Conservation (phyloP, 2,888 invertebrate genomes). For the Aphodius granarius region DNA sequence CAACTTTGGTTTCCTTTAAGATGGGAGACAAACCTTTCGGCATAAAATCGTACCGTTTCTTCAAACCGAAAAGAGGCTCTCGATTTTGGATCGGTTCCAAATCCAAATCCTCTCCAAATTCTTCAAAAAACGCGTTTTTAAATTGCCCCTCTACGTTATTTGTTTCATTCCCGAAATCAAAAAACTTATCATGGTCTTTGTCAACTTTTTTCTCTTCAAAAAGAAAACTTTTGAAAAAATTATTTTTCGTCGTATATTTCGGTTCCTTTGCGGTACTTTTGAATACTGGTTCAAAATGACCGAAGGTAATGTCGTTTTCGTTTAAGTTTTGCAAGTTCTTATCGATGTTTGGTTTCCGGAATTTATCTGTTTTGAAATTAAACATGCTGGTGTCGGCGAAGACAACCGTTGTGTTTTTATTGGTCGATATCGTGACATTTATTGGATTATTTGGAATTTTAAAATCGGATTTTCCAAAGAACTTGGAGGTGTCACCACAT, state of each 20-base stretch:
- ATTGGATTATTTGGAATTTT: background rate
- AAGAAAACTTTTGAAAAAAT: constrained; percentile 19
- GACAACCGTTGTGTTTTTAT: background rate
- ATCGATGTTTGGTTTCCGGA: background rate
- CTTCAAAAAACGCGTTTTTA: background rate
- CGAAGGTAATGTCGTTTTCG: constrained; percentile 16
- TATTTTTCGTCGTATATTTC: constrained; percentile 6
- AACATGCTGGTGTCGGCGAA: background rate
- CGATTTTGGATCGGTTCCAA: constrained; percentile 40
- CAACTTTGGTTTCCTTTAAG: constrained; percentile 48
- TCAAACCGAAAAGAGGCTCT: constrained; percentile 49
- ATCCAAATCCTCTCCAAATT: background rate
- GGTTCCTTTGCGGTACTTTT: constrained; percentile 20
- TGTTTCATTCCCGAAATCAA: background rate
- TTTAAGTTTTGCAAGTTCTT: background rate
- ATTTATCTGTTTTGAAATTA: background rate
- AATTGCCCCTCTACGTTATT: background rate
- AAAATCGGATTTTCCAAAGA: background rate
- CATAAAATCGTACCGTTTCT: constrained; percentile 56
- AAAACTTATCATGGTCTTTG: background rate
- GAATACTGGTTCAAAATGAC: constrained; percentile 12
- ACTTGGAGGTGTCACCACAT: background rate
- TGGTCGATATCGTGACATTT: background rate
- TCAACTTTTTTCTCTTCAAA: background rate
- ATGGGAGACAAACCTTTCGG: constrained; percentile 66